Evolutionary conservation across 2,113 vertebrate genomes (phyloP).

Genomic region (Dendropsophus ebraccatus): DNA sequence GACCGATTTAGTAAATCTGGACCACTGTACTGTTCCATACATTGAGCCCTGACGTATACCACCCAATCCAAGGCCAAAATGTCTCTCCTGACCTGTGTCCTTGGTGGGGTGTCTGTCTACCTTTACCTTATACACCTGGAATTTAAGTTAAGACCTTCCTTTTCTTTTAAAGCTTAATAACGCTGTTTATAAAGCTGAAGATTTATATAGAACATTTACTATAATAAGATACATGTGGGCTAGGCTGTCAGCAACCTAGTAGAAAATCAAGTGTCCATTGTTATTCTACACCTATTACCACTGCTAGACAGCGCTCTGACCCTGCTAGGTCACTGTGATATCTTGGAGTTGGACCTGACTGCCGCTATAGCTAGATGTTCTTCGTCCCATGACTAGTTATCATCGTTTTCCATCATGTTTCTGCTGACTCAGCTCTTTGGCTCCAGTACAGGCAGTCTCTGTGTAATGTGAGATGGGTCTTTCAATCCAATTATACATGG

Average conservation of each 20-base stretch:
- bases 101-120: too few relatives aligned
- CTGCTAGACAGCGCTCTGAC: background rate
- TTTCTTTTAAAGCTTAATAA: too few relatives aligned
- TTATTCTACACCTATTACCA: background rate
- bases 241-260: background rate
- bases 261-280: background rate
- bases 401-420: background rate
- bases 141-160: too few relatives aligned
- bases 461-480: constrained; percentile 31
- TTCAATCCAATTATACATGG: constrained; percentile 30
- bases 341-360: background rate
- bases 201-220: too few relatives aligned
- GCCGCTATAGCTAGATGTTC: background rate
- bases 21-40: too few relatives aligned
- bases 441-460: background rate
- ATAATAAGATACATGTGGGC: too few relatives aligned
- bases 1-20: too few relatives aligned
- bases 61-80: too few relatives aligned
- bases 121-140: too few relatives aligned
- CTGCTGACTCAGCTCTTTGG: constrained; percentile 29
- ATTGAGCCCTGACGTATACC: too few relatives aligned
- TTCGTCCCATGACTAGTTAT: constrained; percentile 8
- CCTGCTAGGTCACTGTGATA: background rate
- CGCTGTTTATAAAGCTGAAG: too few relatives aligned
- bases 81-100: too few relatives aligned